phyloP scores from a whole-genome alignment of 2,797 vertebrate species.

The Rhynchonycteris naso region DNA sequence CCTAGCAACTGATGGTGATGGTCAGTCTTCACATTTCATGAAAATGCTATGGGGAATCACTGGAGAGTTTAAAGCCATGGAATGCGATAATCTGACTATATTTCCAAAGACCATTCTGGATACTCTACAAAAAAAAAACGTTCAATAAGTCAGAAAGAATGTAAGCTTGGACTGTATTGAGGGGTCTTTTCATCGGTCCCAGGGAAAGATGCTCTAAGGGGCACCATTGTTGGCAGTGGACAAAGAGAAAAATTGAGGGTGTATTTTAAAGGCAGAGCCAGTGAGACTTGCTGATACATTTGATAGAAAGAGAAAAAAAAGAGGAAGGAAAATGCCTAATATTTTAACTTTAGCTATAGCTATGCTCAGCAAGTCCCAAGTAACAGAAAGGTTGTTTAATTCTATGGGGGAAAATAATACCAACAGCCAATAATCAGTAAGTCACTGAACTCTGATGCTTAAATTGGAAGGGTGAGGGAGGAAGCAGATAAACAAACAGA shows the following conservation, averaged over 20 bases:
- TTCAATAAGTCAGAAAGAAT: background rate
- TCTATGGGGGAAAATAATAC: background rate
- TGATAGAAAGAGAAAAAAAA: background rate
- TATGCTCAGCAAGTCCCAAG: background rate
- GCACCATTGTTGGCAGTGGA: too few species aligned
- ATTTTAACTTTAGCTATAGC: background rate
- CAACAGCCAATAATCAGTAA: background rate
- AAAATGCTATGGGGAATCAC: background rate
- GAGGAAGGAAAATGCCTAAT: background rate
- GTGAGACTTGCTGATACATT: background rate
- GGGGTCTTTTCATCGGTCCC: background rate
- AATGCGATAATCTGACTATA: background rate
- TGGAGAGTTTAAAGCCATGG: background rate
- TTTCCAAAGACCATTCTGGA: background rate
- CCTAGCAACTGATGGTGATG: background rate
- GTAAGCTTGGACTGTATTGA: background rate
- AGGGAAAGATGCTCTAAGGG: background rate
- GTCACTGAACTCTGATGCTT: constrained; percentile 19
- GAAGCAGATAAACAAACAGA: constrained; percentile 62
- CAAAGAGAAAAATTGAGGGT: background rate
- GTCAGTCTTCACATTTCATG: background rate
- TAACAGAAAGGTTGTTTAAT: background rate
- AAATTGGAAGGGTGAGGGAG: background rate
- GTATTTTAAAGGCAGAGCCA: background rate
- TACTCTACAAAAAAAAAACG: background rate